Evolutionary conservation across 2,113 vertebrate species (phyloP), one percentile per base, ranked within the genome.

Genomic region (Elgaria multicarinata): DNA sequence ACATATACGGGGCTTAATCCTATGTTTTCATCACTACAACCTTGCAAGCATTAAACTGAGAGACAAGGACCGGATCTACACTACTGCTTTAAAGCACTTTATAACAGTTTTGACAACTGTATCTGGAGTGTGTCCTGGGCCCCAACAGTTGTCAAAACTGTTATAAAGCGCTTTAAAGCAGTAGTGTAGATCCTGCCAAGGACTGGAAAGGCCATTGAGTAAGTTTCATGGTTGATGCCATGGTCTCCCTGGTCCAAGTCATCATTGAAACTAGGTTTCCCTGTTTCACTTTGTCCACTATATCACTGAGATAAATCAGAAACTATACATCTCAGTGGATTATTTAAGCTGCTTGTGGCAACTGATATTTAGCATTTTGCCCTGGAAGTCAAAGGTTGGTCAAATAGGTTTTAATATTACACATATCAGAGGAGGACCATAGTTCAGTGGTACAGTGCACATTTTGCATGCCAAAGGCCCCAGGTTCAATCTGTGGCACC

Each of bases 321-420:
- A 31, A 66, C 9, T 33, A 71, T 20, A 78, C 69, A 76, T 67
- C 28, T 5, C 31, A 44, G 6, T 2, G 39, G 18, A 67, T 6
- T 9, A 36, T 24, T 42, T 39, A 26, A 14, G 39, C 7, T 62
- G 22, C 42, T 14, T 46, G 8, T 75, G 50, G 24, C 33, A 55
- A 9, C 10, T 85, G 26, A 55, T 55, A 10, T 24, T 85, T 85
- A 36, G 20, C 18, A 18, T 53, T 36, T 55, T 53, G 46, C 31
- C 20, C 83, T 85, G 28, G 42, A 86, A 75, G n/a, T 74, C 42
- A 46, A 74, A 66, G 12, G 55, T 20, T 82, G 66, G 90, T 89
- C 85, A 90, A 89, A 76, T 33, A 66, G 71, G 39, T 90, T 92
- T 91, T 26, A 90, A 42, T 62, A 76, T 92, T 91, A 72, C 26